Percentiles rank a stretch among this genome's conserved stretches.
Conservation (phyloP, 2,797 vertebrate genomes). For the Sciaenops ocellatus region DNA sequence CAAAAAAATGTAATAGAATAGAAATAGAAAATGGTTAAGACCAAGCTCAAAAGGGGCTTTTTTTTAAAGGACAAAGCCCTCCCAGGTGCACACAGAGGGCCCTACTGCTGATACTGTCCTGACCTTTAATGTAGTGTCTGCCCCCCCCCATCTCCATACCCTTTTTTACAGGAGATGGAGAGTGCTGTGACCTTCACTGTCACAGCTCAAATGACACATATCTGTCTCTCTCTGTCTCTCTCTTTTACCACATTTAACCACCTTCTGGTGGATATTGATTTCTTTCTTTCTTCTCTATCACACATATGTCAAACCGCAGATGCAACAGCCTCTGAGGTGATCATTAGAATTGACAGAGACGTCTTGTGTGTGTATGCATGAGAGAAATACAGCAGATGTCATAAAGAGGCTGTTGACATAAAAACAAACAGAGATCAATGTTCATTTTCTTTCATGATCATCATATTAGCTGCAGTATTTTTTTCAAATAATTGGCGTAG, state of each 20-base stretch:
- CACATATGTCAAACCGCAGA: slow-evolving; percentile 17
- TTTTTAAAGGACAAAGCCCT: slow-evolving; percentile 59
- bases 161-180: slow-evolving; percentile 22
- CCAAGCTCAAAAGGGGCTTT: neutral
- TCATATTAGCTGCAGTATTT: slow-evolving; percentile 18
- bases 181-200: slow-evolving; percentile 61
- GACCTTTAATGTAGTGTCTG: slow-evolving; percentile 63
- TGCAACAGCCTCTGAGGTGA: slow-evolving; percentile 43
- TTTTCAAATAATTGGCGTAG: slow-evolving; percentile 17
- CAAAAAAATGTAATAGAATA: neutral
- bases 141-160: slow-evolving; percentile 17
- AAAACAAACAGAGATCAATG: neutral
- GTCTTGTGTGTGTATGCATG: neutral
- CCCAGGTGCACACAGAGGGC: slow-evolving; percentile 31
- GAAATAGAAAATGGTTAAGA: slow-evolving; percentile 33
- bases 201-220: slow-evolving; percentile 46
- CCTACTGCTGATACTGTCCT: slow-evolving; percentile 53
- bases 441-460: slow-evolving; percentile 22
- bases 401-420: slow-evolving; percentile 10
- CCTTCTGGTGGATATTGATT: slow-evolving; percentile 69
- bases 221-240: slow-evolving; percentile 47
- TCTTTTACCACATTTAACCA: slow-evolving; percentile 48
- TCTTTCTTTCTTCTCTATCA: slow-evolving; percentile 13
- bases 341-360: slow-evolving; percentile 36
- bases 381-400: neutral